These are phyloP conservation scores for Trilocha varians DNA, from an alignment of 2,888 invertebrate species.

Conservation along the genomic window DNA sequence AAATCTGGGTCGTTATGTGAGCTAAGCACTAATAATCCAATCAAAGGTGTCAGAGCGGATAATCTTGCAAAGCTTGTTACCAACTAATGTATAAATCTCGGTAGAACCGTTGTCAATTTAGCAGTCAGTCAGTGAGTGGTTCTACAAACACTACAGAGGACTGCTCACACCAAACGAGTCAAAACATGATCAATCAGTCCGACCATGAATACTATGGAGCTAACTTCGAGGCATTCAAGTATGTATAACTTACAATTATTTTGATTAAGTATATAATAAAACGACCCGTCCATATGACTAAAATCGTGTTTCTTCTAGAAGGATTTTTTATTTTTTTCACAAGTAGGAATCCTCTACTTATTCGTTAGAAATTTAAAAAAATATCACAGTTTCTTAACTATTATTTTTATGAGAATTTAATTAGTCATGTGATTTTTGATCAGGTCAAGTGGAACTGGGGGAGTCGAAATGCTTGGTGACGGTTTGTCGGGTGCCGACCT, in stretches of 20 bases:
- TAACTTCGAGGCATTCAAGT: constrained; percentile 60
- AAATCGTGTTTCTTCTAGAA: too few species aligned
- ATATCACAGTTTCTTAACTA: too few species aligned
- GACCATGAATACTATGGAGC: constrained; percentile 39
- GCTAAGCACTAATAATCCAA: constrained; percentile 58
- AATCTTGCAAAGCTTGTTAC: constrained; percentile 59
- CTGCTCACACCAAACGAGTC: constrained; percentile 66
- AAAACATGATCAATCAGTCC: too few species aligned
- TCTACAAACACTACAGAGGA: constrained; percentile 53
- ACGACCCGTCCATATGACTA: too few species aligned
- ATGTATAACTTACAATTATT: too few species aligned
- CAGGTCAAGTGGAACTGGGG: constrained; percentile 35
- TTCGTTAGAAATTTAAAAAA: too few species aligned
- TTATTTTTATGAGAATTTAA: too few species aligned
- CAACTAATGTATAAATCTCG: constrained; percentile 48
- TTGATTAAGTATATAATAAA: too few species aligned
- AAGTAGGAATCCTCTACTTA: too few species aligned
- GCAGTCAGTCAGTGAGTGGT: constrained; percentile 68
- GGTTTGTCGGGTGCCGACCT: constrained; percentile 85
- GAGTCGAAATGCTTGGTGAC: constrained; percentile 77
- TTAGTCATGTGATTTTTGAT: too few species aligned
- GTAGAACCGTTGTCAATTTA: constrained; percentile 14
- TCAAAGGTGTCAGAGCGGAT: constrained; percentile 50
- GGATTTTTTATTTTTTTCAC: too few species aligned
- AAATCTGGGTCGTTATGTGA: constrained; percentile 48